Evolutionary conservation across 2,888 invertebrate species (phyloP).

Genomic region (Agapostemon virescens): DNA sequence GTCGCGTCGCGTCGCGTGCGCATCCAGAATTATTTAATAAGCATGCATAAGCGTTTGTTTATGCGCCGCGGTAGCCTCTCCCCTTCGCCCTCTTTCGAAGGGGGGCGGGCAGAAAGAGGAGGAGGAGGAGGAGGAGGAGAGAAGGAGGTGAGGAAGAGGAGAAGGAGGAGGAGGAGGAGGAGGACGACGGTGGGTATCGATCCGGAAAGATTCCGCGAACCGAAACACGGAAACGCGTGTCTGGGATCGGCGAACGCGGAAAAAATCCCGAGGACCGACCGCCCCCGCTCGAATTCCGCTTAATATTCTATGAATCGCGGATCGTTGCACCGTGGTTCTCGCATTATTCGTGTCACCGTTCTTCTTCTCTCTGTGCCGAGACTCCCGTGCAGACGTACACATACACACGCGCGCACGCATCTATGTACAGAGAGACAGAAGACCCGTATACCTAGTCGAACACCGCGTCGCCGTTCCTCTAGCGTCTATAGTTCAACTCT

Average conservation of each 20-base stretch:
- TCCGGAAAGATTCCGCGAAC: slow-evolving; percentile 44
- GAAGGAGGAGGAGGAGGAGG: not conserved
- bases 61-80: slow-evolving; percentile 20
- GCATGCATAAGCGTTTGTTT: slow-evolving; percentile 48
- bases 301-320: slow-evolving; percentile 60
- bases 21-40: slow-evolving; percentile 50
- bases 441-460: not conserved
- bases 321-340: slow-evolving; percentile 37
- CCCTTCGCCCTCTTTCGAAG: not conserved
- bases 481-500: slow-evolving; percentile 45
- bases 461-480: slow-evolving; percentile 3
- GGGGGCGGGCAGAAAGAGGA: not conserved
- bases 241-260: slow-evolving; percentile 16
- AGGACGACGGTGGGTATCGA: slow-evolving; percentile 29
- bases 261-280: slow-evolving; percentile 5
- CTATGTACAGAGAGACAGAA: too few relatives aligned
- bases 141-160: too few relatives aligned
- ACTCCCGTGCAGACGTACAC: not conserved
- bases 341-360: slow-evolving; percentile 64
- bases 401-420: fast-evolving
- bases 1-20: slow-evolving; percentile 33
- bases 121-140: not conserved
- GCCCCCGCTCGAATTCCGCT: slow-evolving; percentile 45
- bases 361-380: slow-evolving; percentile 53
- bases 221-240: slow-evolving; percentile 46